phyloP scores from a whole-genome alignment of 2,888 invertebrate genomes.

The Limulus polyphemus region DNA sequence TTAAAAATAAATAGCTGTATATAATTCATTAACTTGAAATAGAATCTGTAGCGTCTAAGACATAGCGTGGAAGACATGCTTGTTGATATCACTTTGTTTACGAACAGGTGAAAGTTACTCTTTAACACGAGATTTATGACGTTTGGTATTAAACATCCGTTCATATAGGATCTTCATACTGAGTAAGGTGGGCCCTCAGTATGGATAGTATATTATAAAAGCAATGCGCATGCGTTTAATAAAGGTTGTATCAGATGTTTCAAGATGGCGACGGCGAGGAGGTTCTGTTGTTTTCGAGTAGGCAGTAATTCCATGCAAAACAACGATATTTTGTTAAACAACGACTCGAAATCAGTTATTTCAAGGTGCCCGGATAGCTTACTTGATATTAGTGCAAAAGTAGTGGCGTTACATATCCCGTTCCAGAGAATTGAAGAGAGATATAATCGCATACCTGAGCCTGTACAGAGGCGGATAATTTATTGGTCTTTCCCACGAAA shows the following conservation, averaged over 20 bases:
- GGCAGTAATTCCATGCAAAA: conserved; percentile 23
- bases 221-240: no score
- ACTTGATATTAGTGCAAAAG: conserved; percentile 67
- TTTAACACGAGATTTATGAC: no score
- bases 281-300: conserved; percentile 28
- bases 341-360: conserved; percentile 16
- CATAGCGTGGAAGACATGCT: no score
- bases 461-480: conserved; percentile 72
- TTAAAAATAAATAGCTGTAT: no score
- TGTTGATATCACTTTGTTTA: no score
- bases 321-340: conserved; percentile 12
- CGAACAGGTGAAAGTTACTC: no score
- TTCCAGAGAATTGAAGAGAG: conserved; percentile 76
- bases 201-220: no score
- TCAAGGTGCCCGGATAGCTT: conserved; percentile 48
- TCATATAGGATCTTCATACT: no score
- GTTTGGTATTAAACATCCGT: no score
- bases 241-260: conserved; percentile 23
- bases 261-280: conserved; percentile 29
- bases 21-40: no score
- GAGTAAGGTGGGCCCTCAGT: no score
- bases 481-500: conserved; percentile 80
- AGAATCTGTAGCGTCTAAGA: no score
- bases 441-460: conserved; percentile 74
- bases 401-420: conserved; percentile 69